phyloP scores from a whole-genome alignment of 35 echinoderm and acorn worm species.

The Acanthaster planci region DNA sequence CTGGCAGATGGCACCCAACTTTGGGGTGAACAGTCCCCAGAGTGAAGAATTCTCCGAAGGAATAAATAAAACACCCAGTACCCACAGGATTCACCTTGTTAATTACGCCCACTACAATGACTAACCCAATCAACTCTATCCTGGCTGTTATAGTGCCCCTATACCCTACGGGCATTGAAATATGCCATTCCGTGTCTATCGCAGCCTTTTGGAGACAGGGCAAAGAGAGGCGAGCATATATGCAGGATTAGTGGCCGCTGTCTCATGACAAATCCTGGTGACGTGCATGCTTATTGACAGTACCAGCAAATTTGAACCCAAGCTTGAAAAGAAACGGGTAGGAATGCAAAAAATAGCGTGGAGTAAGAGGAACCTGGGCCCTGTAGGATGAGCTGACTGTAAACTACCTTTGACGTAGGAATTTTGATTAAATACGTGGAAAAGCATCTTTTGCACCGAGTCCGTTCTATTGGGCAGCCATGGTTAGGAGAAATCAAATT shows the following conservation, averaged over 20 bases:
- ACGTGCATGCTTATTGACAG: background rate
- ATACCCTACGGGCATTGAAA: slow-evolving; percentile 12
- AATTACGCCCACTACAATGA: slow-evolving; percentile 29
- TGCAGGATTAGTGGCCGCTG: background rate
- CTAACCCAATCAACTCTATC: background rate
- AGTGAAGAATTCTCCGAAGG: background rate
- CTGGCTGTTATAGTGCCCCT: background rate
- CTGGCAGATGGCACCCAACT: too few species aligned
- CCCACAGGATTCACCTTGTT: slow-evolving; percentile 25
- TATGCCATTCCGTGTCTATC: background rate
- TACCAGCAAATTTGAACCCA: background rate
- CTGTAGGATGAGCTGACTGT: background rate
- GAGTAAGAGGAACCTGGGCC: background rate
- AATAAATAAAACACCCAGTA: background rate
- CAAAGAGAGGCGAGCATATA: too few species aligned
- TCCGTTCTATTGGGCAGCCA: too few species aligned
- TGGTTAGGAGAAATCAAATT: too few species aligned
- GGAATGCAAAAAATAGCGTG: background rate
- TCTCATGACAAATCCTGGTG: slow-evolving; percentile 1
- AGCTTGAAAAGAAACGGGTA: background rate
- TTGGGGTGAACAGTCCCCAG: background rate
- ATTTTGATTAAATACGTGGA: background rate
- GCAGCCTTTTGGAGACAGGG: too few species aligned
- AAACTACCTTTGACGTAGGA: slow-evolving; percentile 26
- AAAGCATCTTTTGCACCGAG: too few species aligned